Evolutionary conservation across 2,113 vertebrate species (phyloP).

Genomic region (Macaca fascicularis): DNA sequence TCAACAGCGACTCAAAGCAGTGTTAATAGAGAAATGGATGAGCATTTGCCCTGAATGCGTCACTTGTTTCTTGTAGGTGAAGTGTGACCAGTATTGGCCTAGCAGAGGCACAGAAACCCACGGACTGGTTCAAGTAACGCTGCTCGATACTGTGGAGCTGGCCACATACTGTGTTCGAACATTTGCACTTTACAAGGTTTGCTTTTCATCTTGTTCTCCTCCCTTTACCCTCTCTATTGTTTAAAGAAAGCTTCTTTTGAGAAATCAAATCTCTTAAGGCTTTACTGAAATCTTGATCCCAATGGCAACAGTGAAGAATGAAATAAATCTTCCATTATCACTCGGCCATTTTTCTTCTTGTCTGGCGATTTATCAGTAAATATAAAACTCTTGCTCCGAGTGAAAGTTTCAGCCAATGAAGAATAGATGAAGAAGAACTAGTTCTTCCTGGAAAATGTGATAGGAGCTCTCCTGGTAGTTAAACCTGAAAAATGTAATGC

Average conservation of each 20-base stretch:
- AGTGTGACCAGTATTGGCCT: constrained; percentile 99
- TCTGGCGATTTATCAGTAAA: constrained; percentile 32
- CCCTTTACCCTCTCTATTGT: neutral
- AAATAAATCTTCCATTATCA: constrained; percentile 39
- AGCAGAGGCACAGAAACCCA: constrained; percentile 97
- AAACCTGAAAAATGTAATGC: constrained; percentile 27
- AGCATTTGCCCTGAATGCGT: constrained; percentile 39
- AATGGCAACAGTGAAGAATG: constrained; percentile 20
- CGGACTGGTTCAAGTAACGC: constrained; percentile 95
- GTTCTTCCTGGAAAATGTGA: neutral
- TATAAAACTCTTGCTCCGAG: constrained; percentile 14
- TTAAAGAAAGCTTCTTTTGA: constrained; percentile 43
- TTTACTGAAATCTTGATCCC: constrained; percentile 63
- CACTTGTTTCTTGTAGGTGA: constrained; percentile 88
- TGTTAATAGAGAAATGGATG: constrained; percentile 3
- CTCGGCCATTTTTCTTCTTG: constrained; percentile 47
- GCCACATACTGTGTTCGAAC: constrained; percentile 98
- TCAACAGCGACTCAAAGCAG: neutral
- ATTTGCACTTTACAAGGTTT: constrained; percentile 98
- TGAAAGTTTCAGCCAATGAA: constrained; percentile 40
- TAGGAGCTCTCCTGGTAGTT: neutral
- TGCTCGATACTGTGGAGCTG: constrained; percentile 96
- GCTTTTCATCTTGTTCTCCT: neutral
- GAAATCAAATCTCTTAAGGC: constrained; percentile 29
- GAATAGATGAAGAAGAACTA: constrained; percentile 32